These are phyloP conservation scores for Bombus fervidus DNA, from an alignment of 1,140 invertebrate genomes.

Conservation along the genomic window DNA sequence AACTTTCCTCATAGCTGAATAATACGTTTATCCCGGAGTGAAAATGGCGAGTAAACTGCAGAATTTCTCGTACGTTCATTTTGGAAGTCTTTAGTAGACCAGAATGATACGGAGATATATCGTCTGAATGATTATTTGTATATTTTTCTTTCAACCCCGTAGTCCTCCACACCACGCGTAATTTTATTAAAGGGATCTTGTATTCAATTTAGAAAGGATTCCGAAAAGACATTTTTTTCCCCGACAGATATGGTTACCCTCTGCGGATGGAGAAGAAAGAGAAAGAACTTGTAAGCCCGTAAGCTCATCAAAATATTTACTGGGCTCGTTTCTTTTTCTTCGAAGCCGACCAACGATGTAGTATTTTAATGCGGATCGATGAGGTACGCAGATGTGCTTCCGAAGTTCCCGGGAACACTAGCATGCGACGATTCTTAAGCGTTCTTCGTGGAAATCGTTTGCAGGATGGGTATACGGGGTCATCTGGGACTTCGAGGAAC, in stretches of 20 bases:
- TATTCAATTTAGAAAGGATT: slow-evolving; percentile 68
- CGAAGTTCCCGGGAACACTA: slow-evolving; percentile 39
- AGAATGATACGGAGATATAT: slow-evolving; percentile 18
- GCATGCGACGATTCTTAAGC: slow-evolving; percentile 40
- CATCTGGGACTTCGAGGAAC: neutral
- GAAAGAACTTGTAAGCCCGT: slow-evolving; percentile 54
- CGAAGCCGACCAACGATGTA: slow-evolving; percentile 33
- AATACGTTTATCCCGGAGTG: slow-evolving; percentile 1
- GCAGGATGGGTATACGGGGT: neutral
- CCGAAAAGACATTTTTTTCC: slow-evolving; percentile 50
- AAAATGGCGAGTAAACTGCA: slow-evolving; percentile 33
- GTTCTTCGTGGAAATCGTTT: slow-evolving; percentile 39
- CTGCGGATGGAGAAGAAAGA: neutral
- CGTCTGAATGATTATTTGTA: slow-evolving; percentile 25
- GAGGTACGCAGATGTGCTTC: slow-evolving; percentile 57
- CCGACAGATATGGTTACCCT: slow-evolving; percentile 31
- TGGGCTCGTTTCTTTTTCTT: slow-evolving; percentile 46
- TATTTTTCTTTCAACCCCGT: neutral
- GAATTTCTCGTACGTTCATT: neutral
- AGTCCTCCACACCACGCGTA: slow-evolving; percentile 11
- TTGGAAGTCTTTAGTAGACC: neutral
- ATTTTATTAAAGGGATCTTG: slow-evolving; percentile 65
- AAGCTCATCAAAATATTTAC: slow-evolving; percentile 69
- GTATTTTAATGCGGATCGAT: slow-evolving; percentile 66
- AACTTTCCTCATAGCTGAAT: slow-evolving; percentile 41